These are phyloP conservation scores for Amiota minor DNA, from an alignment of 2,888 invertebrate species.

Conservation along the genomic window DNA sequence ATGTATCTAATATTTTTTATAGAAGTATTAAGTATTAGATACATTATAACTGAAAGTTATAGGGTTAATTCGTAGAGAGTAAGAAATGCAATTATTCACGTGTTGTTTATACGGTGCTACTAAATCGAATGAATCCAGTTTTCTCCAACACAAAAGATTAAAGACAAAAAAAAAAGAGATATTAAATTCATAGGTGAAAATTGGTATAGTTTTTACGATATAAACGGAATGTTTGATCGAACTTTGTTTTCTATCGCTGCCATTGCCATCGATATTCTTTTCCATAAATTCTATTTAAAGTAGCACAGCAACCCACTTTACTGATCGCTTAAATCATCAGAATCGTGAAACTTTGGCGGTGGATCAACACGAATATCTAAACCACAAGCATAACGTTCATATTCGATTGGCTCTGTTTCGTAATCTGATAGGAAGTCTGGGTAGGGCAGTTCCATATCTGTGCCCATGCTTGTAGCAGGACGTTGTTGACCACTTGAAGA, in stretches of 20 bases:
- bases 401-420: conserved; percentile 76
- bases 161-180: not conserved
- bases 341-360: conserved; percentile 85
- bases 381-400: conserved; percentile 81
- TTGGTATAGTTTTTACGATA: conserved; percentile 14
- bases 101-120: conserved; percentile 3
- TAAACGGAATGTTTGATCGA: not conserved
- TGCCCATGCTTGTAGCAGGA: conserved; percentile 70
- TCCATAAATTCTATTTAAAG: not conserved
- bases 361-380: conserved; percentile 85
- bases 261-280: conserved; percentile 24
- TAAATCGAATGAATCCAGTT: too few species aligned
- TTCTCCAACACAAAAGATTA: too few species aligned
- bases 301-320: conserved; percentile 41
- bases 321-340: conserved; percentile 76
- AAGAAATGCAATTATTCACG: conserved; percentile 47
- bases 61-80: conserved; percentile 30
- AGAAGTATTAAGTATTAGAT: too few species aligned
- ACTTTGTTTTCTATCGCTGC: conserved; percentile 44
- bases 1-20: conserved; percentile 51
- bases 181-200: not conserved
- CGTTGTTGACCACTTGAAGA: conserved; percentile 29
- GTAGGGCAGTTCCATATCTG: conserved; percentile 75
- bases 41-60: not conserved
- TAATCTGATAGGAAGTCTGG: conserved; percentile 74